These are phyloP conservation scores for Spheniscus mendiculus DNA, from an alignment of 2,113 vertebrate species.

Conservation along the genomic window DNA sequence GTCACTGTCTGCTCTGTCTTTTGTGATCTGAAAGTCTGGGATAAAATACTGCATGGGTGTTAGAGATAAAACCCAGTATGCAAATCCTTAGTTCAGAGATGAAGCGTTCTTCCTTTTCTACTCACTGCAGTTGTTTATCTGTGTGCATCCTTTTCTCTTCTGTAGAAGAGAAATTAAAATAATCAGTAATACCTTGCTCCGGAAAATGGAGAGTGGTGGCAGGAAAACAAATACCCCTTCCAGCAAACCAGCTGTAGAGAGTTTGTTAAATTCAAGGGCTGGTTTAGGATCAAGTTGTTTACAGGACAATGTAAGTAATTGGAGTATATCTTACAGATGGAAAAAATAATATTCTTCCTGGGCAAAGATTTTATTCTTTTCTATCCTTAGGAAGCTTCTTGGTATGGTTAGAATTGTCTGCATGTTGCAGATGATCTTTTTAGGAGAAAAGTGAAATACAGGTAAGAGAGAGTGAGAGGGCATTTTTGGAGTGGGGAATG, in stretches of 20 bases:
- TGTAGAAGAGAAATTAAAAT: background rate
- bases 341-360: background rate
- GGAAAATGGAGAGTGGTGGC: background rate
- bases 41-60: conserved; percentile 49
- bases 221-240: background rate
- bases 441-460: background rate
- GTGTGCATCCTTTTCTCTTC: background rate
- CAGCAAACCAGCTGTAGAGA: background rate
- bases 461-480: background rate
- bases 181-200: background rate
- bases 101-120: background rate
- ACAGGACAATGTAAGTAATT: background rate
- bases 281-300: background rate
- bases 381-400: background rate
- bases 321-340: background rate
- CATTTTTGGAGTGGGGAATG: background rate
- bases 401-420: background rate
- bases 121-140: background rate
- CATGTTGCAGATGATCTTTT: background rate
- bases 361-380: background rate
- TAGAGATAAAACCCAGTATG: conserved; percentile 47
- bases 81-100: conserved; percentile 14
- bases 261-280: background rate
- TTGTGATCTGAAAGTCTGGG: conserved; percentile 53
- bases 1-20: conserved; percentile 52